Conservation (phyloP, 2,888 invertebrate species). For the Trachelus iudaicus region DNA sequence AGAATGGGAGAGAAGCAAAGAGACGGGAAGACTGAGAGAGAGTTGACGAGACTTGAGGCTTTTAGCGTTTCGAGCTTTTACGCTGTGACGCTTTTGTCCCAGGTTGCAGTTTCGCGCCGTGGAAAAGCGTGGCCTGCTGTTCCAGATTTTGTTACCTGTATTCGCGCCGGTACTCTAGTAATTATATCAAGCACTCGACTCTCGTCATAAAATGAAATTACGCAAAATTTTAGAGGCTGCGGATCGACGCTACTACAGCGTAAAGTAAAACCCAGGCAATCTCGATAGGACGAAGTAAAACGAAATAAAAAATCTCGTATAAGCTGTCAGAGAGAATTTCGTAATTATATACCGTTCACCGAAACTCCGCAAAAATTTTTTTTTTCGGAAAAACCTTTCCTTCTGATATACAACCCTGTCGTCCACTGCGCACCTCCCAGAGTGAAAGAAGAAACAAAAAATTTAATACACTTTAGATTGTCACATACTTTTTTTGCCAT, state of each 20-base stretch:
- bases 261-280: neutral
- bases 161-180: conserved; percentile 29
- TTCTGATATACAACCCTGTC: no score
- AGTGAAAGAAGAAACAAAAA: no score
- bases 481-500: neutral
- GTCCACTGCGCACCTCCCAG: no score
- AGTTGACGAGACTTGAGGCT: conserved; percentile 28
- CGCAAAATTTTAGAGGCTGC: conserved; percentile 29
- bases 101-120: conserved; percentile 14
- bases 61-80: conserved; percentile 51
- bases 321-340: neutral
- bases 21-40: neutral
- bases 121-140: conserved; percentile 20
- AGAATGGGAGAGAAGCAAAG: neutral
- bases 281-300: neutral
- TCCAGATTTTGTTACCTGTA: conserved; percentile 44
- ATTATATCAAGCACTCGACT: conserved; percentile 40
- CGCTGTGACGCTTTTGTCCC: conserved; percentile 31
- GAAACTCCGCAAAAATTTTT: neutral
- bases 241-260: neutral
- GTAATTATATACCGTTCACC: neutral
- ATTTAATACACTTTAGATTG: no score
- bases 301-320: neutral
- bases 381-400: neutral
- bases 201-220: conserved; percentile 30